Evolutionary conservation across 2,113 vertebrate species (phyloP).

Genomic region (Petrocephalus zakoni): DNA sequence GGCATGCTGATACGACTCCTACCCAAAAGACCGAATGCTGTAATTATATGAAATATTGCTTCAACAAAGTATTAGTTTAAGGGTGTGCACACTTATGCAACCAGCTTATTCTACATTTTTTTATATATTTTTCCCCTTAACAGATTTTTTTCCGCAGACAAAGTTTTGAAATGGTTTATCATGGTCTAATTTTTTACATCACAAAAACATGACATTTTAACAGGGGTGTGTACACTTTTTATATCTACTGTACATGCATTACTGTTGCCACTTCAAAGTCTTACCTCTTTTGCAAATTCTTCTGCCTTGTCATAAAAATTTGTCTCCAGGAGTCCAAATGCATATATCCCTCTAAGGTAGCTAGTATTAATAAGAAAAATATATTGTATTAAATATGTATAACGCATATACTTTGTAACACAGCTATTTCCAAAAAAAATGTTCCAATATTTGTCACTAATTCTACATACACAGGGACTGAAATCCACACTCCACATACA

Average conservation of each 20-base stretch:
- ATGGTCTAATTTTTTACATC: no score
- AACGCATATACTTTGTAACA: neutral
- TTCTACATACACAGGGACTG: neutral
- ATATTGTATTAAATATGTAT: neutral
- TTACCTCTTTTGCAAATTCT: constrained; percentile 80
- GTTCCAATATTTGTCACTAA: neutral
- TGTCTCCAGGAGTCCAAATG: constrained; percentile 88
- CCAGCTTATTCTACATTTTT: no score
- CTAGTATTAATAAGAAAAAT: constrained; percentile 48
- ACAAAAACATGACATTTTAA: no score
- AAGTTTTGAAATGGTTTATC: no score
- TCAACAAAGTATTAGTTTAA: no score
- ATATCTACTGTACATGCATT: neutral
- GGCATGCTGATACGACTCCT: no score
- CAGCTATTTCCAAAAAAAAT: neutral
- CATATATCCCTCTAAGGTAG: constrained; percentile 81
- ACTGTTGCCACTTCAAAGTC: neutral
- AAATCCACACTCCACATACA: neutral
- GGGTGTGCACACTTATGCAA: no score
- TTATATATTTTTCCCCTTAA: no score
- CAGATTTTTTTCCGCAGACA: no score
- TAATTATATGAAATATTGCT: no score
- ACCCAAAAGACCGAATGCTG: no score
- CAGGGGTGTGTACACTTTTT: no score
- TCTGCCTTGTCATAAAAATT: constrained; percentile 76